Evolutionary conservation across 1,140 invertebrate genomes (phyloP).

Genomic region (Diachasma alloeum): DNA sequence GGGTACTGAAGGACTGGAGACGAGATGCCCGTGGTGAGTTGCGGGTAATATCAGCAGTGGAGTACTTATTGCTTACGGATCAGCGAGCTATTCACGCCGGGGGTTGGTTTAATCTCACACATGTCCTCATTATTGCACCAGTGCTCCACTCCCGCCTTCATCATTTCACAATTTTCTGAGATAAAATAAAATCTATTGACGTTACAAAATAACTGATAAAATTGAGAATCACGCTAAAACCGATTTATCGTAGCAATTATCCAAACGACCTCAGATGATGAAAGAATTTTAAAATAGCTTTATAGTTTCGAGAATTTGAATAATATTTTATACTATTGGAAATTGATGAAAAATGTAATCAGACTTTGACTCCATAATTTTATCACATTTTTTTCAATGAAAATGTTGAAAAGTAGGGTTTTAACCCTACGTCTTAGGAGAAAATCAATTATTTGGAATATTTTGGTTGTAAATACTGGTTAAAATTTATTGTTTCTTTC

Average conservation of each 20-base stretch:
- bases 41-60: neutral
- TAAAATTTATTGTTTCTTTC: too few species aligned
- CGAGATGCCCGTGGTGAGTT: neutral
- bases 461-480: too few species aligned
- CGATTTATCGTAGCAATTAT: neutral
- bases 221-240: neutral
- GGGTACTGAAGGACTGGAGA: neutral
- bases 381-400: too few species aligned
- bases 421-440: too few species aligned
- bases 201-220: neutral
- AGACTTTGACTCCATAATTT: too few species aligned
- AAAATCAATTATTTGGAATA: too few species aligned
- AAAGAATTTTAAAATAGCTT: too few species aligned
- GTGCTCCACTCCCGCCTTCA: neutral
- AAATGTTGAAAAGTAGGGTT: too few species aligned
- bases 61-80: constrained; percentile 22
- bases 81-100: constrained; percentile 13
- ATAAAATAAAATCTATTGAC: neutral
- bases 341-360: too few species aligned
- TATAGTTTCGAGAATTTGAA: too few species aligned
- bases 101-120: constrained; percentile 21
- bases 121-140: neutral
- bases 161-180: neutral
- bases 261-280: neutral
- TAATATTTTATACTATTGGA: too few species aligned